These are phyloP conservation scores for Mycogona germanica DNA, from an alignment of 2,888 invertebrate species.

Conservation along the genomic window DNA sequence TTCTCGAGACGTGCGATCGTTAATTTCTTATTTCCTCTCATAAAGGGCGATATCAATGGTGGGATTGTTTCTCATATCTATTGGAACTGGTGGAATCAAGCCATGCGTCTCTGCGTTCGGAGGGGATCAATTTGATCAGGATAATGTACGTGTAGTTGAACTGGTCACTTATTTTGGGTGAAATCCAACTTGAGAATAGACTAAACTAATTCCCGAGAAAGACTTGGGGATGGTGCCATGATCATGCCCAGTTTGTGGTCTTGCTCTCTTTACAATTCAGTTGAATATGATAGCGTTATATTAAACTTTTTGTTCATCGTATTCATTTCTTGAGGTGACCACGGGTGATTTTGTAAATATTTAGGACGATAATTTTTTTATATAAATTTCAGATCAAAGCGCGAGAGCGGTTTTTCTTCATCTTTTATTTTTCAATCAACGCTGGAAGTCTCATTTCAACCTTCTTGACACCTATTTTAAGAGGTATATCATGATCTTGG, in stretches of 20 bases:
- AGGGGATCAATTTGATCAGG: constrained; percentile 34
- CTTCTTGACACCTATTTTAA: constrained; percentile 70
- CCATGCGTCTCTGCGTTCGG: constrained; percentile 37
- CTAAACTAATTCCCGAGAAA: no score
- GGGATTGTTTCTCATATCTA: constrained; percentile 31
- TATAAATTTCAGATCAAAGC: constrained; percentile 64
- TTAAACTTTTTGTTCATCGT: background rate
- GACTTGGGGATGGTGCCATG: no score
- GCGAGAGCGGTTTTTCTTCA: constrained; percentile 74
- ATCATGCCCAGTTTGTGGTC: no score
- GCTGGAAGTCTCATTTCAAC: constrained; percentile 76
- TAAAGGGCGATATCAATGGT: constrained; percentile 30
- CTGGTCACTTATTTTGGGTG: no score
- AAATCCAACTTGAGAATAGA: no score
- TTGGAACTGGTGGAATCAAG: constrained; percentile 37
- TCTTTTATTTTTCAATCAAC: constrained; percentile 91
- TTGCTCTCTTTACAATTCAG: no score
- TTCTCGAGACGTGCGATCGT: background rate
- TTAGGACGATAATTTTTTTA: no score
- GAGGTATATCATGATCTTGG: constrained; percentile 38
- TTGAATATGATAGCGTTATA: no score
- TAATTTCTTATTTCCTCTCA: background rate
- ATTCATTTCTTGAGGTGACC: background rate
- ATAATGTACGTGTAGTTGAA: constrained; percentile 27
- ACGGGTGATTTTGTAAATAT: constrained; percentile 1